A percentile compares a stretch with the other conserved stretches of the same genome.
Evolutionary conservation across 1,140 invertebrate species (phyloP).

Genomic region (Odontomachus brunneus): DNA sequence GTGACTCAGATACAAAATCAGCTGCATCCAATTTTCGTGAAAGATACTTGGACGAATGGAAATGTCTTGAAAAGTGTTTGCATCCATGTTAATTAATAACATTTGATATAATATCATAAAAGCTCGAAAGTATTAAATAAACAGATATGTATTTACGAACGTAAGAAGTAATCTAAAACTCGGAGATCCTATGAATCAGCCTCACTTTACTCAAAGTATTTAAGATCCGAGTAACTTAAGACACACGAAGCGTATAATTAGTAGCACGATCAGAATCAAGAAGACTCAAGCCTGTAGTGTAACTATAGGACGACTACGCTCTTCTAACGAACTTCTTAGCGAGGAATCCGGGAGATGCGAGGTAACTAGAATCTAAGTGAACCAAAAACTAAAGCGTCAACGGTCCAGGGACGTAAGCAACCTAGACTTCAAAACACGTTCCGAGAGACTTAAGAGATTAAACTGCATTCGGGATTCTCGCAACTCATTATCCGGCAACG

Average conservation of each 20-base stretch:
- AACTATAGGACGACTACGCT: conserved; percentile 12
- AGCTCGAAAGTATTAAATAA: conserved; percentile 9
- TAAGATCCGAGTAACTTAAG: conserved; percentile 10
- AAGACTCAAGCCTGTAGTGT: not conserved
- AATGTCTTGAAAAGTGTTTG: not conserved
- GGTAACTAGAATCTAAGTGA: conserved; percentile 30
- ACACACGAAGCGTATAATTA: conserved; percentile 10
- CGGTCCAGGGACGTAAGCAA: conserved; percentile 18
- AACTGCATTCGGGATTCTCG: not conserved
- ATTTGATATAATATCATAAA: not conserved
- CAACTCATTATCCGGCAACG: conserved; percentile 2
- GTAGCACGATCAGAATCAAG: conserved; percentile 1
- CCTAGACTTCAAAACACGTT: conserved; percentile 32
- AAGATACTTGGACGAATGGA: conserved; percentile 16
- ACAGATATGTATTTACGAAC: not conserved
- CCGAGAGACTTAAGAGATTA: conserved; percentile 13
- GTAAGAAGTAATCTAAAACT: not conserved
- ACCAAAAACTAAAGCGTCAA: conserved; percentile 22
- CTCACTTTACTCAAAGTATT: not conserved
- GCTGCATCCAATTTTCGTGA: conserved; percentile 41
- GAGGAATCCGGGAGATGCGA: conserved; percentile 26
- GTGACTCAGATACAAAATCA: conserved; percentile 48
- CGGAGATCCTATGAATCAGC: not conserved
- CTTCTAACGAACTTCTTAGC: conserved; percentile 19
- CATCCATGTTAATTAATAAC: not conserved